A percentile compares a stretch with the other conserved stretches of the same genome.
These are phyloP conservation scores for Pachypeltis micranthus DNA, from an alignment of 1,140 invertebrate species.

Conservation along the genomic window DNA sequence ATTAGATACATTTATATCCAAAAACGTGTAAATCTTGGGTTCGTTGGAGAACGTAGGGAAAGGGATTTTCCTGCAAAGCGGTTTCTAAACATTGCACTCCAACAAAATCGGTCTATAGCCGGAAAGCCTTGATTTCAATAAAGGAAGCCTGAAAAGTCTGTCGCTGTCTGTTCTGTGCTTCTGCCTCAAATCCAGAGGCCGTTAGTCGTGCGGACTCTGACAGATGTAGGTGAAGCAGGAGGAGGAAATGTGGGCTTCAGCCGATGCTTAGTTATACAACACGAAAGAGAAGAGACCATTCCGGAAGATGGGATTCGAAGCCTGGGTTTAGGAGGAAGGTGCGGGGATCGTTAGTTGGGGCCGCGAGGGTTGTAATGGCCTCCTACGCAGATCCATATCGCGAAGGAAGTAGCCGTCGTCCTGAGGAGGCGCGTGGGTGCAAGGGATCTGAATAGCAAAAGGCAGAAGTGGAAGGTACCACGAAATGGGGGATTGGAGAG, in stretches of 20 bases:
- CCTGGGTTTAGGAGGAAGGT: neutral
- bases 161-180: too few species aligned
- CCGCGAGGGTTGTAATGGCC: conserved; percentile 9
- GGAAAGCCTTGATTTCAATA: too few species aligned
- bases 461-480: too few species aligned
- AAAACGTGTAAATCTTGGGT: too few species aligned
- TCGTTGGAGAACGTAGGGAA: too few species aligned
- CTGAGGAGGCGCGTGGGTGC: neutral
- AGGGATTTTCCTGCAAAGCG: too few species aligned
- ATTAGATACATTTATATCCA: too few species aligned
- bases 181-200: too few species aligned
- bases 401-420: conserved; percentile 5
- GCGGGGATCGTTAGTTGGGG: neutral
- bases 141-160: too few species aligned
- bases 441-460: neutral
- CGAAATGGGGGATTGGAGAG: too few species aligned
- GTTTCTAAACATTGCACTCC: too few species aligned
- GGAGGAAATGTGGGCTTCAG: conserved; percentile 6
- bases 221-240: conserved; percentile 3
- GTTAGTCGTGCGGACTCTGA: neutral
- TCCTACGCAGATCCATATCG: conserved; percentile 9
- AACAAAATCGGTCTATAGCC: too few species aligned
- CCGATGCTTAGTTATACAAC: neutral
- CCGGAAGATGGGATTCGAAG: neutral
- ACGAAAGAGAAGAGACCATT: neutral